These are phyloP conservation scores for Orientallactaga sibirica DNA, from an alignment of 2,797 vertebrate genomes.

Conservation along the genomic window DNA sequence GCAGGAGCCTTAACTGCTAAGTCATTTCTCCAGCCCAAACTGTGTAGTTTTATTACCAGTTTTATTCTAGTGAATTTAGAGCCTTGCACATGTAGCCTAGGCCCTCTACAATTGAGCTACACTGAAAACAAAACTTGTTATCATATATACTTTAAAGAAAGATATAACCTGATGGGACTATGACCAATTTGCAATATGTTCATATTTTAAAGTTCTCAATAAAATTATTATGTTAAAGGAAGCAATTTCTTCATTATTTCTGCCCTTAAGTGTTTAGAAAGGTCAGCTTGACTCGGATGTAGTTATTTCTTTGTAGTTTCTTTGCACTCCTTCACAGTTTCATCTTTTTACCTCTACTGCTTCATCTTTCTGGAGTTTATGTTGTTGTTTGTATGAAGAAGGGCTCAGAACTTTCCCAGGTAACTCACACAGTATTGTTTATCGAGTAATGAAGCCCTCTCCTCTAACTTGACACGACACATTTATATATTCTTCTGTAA, in stretches of 20 bases:
- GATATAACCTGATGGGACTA: too few species aligned
- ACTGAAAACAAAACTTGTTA: too few species aligned
- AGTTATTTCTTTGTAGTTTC: conserved; percentile 42
- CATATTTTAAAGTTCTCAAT: background rate
- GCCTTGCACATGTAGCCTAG: background rate
- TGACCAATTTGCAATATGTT: too few species aligned
- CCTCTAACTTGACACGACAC: background rate
- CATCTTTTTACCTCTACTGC: conserved; percentile 39
- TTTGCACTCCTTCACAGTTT: conserved; percentile 28
- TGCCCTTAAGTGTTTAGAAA: conserved; percentile 26
- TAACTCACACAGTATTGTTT: background rate
- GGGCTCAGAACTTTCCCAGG: background rate
- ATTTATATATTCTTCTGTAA: background rate
- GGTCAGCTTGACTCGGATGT: background rate
- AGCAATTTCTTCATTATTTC: background rate
- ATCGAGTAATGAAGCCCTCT: background rate
- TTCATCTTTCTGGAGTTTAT: conserved; percentile 32
- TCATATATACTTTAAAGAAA: too few species aligned
- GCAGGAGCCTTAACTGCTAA: too few species aligned
- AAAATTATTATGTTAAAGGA: background rate
- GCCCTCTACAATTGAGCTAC: background rate
- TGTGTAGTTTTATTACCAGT: too few species aligned
- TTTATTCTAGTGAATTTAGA: background rate
- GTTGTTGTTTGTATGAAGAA: conserved; percentile 5
- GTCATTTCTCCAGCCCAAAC: background rate